phyloP scores from a whole-genome alignment of 2,113 vertebrate genomes.

The Peromyscus polionotus region DNA sequence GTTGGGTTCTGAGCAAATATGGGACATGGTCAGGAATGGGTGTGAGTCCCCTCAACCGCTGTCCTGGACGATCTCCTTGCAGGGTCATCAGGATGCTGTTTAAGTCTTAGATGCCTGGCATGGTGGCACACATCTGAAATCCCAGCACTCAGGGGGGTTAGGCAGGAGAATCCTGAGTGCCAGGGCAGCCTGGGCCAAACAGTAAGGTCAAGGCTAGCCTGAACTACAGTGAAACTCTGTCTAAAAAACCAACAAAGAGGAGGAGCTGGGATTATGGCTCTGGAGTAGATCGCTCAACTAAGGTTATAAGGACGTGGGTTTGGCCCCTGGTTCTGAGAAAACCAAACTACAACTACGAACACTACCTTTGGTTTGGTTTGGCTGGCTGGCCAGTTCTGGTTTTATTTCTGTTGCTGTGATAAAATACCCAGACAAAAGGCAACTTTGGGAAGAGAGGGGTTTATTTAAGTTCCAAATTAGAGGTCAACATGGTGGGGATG shows the following conservation, averaged over 20 bases:
- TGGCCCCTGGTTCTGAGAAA: background rate
- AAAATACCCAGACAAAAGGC: background rate
- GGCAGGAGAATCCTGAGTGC: background rate
- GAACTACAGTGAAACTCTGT: background rate
- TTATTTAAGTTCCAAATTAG: background rate
- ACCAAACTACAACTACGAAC: background rate
- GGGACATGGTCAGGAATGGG: background rate
- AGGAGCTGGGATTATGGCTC: background rate
- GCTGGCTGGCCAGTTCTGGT: background rate
- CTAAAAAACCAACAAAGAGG: background rate
- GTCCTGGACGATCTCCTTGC: background rate
- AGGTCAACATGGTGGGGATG: background rate
- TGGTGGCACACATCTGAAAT: background rate
- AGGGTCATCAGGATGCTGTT: background rate
- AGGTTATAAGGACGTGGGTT: background rate
- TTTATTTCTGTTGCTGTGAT: background rate
- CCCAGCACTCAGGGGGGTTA: background rate
- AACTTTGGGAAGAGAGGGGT: background rate
- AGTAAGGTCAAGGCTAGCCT: background rate
- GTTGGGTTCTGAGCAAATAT: constrained; percentile 15
- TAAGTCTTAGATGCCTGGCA: background rate
- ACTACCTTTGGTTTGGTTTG: background rate
- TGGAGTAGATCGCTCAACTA: background rate
- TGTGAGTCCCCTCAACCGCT: no score
- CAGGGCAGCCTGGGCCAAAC: background rate